A percentile compares a stretch with the other conserved stretches of the same genome.
These are phyloP conservation scores for Pristis pectinata DNA, from an alignment of 2,797 vertebrate genomes.

Conservation along the genomic window DNA sequence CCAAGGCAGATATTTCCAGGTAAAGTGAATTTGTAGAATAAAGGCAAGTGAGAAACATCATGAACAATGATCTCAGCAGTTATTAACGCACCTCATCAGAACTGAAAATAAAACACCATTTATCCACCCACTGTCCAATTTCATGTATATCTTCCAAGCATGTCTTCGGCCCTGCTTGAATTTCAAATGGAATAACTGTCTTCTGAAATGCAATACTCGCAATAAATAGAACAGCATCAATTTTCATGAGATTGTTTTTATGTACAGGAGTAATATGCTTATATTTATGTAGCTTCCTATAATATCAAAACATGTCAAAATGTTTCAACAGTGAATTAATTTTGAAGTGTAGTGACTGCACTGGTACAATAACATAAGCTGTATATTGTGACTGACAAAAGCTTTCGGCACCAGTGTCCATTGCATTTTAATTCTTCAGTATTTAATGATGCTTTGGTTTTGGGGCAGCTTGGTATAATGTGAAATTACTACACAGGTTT, in stretches of 20 bases:
- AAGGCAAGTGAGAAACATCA: background rate
- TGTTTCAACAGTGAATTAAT: background rate
- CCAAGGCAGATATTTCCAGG: background rate
- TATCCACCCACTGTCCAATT: slow-evolving; percentile 12
- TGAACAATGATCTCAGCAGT: background rate
- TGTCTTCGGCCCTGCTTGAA: background rate
- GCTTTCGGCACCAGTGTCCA: background rate
- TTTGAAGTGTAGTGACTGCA: background rate
- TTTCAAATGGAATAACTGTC: slow-evolving; percentile 17
- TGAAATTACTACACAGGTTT: background rate
- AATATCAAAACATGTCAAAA: background rate
- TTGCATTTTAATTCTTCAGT: background rate
- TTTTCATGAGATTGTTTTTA: background rate
- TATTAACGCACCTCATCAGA: background rate
- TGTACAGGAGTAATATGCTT: background rate
- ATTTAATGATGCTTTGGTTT: background rate
- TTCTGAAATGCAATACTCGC: background rate
- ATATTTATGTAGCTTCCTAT: background rate
- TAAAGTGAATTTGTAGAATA: background rate
- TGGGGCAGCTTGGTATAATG: background rate
- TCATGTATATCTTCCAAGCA: background rate
- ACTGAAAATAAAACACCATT: background rate
- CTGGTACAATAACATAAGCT: background rate
- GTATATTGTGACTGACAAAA: background rate
- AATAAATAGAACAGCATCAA: background rate